These are phyloP conservation scores for Drosophila atroscutellata DNA, from an alignment of 2,888 invertebrate genomes.

Conservation along the genomic window DNA sequence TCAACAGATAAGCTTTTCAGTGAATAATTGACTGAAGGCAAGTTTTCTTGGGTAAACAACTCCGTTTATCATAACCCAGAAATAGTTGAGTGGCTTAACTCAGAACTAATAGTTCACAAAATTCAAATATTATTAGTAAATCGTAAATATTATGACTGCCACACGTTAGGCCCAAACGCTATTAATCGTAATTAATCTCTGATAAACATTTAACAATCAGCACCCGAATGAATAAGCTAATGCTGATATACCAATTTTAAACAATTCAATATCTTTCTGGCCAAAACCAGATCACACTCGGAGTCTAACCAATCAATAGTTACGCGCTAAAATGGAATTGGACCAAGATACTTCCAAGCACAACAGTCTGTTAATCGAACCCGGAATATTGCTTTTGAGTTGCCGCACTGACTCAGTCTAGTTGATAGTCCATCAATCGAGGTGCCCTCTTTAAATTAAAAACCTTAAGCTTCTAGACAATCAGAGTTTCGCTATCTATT, in stretches of 20 bases:
- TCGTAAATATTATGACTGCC: background rate
- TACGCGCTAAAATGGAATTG: background rate
- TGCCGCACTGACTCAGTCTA: background rate
- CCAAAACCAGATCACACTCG: background rate
- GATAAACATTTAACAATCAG: background rate
- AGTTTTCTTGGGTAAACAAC: background rate
- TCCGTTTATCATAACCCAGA: background rate
- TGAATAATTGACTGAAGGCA: no score
- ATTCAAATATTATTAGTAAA: background rate
- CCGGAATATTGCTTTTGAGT: background rate
- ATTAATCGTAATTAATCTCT: background rate
- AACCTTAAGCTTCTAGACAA: slow-evolving; percentile 9
- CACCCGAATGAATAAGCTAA: background rate
- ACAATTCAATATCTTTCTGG: background rate
- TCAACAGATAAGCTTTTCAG: slow-evolving; percentile 26
- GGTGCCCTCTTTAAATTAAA: slow-evolving; percentile 12
- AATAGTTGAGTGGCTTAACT: background rate
- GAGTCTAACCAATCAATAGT: background rate
- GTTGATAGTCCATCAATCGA: background rate
- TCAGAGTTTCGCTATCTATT: slow-evolving; percentile 20
- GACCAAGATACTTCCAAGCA: background rate
- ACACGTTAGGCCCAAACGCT: background rate
- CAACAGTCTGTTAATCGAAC: background rate
- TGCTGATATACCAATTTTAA: background rate
- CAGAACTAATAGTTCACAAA: background rate